Conservation (phyloP, 2,888 invertebrate species). For the Herminia tarsipennalis region DNA sequence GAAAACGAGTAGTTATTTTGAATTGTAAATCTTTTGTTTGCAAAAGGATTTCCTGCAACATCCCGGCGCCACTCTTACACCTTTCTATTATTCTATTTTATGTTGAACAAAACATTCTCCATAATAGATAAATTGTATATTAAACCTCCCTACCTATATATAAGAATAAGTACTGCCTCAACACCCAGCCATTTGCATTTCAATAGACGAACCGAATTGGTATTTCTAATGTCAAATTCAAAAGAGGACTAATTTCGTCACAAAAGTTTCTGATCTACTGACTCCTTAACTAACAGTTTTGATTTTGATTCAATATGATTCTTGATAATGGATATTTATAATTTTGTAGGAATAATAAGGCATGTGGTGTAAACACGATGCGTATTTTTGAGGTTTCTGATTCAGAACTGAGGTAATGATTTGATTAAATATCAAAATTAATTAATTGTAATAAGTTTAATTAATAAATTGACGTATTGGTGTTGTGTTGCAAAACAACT, state of each 20-base stretch:
- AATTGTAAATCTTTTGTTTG: slow-evolving; percentile 32
- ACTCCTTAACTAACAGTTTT: no score
- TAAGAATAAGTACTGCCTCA: slow-evolving; percentile 30
- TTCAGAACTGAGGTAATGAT: no score
- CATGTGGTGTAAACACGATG: no score
- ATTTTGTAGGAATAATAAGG: no score
- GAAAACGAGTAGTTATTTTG: slow-evolving; percentile 23
- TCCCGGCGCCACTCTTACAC: slow-evolving; percentile 13
- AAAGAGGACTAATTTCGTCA: slow-evolving; percentile 60
- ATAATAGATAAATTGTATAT: slow-evolving; percentile 31
- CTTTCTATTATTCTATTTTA: slow-evolving; percentile 35
- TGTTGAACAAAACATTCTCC: slow-evolving; percentile 21
- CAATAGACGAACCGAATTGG: slow-evolving; percentile 49
- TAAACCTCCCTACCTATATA: no score
- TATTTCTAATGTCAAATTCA: slow-evolving; percentile 47
- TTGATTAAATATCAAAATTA: no score
- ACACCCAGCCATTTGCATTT: slow-evolving; percentile 58
- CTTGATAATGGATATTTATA: no score
- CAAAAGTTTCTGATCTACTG: slow-evolving; percentile 32
- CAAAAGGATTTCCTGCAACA: slow-evolving; percentile 30
- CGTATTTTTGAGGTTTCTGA: no score
- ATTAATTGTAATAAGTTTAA: no score
- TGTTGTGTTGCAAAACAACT: no score
- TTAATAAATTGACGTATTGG: no score
- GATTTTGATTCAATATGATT: no score